A percentile compares a stretch with the other conserved stretches of the same genome.
Conservation (phyloP, 2,888 invertebrate genomes). For the Pecten maximus region DNA sequence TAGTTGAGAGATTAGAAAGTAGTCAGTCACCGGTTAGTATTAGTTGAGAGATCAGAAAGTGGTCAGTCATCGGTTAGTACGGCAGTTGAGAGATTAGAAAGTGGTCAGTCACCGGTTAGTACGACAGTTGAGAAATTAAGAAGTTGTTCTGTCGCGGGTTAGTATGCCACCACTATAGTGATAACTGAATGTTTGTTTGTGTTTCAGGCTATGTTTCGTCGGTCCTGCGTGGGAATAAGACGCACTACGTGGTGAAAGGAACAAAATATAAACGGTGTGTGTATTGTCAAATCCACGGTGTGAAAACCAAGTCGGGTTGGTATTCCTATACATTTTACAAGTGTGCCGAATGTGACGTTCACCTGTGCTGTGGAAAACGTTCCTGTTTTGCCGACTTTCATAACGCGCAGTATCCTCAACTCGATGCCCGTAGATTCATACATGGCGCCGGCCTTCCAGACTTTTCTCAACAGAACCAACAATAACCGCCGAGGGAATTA, state of each 20-base stretch:
- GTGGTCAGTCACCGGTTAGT: too few relatives aligned
- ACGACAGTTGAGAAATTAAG: too few relatives aligned
- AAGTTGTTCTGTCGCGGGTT: too few relatives aligned
- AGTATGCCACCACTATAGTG: neutral
- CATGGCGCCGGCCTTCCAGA: neutral
- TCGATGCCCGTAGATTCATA: neutral
- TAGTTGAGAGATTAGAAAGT: too few relatives aligned
- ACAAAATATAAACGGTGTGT: neutral
- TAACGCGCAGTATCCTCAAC: neutral
- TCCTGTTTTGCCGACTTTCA: conserved; percentile 43
- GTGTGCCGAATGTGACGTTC: conserved; percentile 44
- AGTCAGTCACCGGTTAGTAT: too few relatives aligned
- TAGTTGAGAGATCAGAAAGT: too few relatives aligned
- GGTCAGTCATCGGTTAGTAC: too few relatives aligned
- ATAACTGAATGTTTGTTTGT: conserved; percentile 23
- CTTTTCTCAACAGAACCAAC: neutral
- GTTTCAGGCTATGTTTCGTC: neutral
- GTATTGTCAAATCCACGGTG: conserved; percentile 1
- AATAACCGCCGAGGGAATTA: neutral
- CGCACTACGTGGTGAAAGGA: conserved; percentile 17
- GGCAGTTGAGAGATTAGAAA: too few relatives aligned
- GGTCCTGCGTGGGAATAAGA: neutral
- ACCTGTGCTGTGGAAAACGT: conserved; percentile 40
- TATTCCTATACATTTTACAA: conserved; percentile 44
- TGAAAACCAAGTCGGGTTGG: conserved; percentile 41